These are phyloP conservation scores for Stercorarius parasiticus DNA, from an alignment of 2,113 vertebrate species.

Conservation along the genomic window DNA sequence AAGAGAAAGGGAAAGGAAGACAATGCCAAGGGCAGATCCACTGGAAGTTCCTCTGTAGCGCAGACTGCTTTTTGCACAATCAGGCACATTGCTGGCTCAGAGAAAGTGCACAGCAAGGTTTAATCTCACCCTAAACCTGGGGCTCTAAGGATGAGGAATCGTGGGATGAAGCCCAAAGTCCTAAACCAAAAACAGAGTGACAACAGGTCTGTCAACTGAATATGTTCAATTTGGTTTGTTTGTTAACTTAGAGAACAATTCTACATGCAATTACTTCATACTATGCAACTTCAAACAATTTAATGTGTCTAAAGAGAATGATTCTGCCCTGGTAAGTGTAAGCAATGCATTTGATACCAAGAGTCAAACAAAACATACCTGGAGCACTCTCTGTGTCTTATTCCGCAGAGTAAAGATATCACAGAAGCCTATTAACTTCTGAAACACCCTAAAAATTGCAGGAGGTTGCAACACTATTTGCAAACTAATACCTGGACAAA, in stretches of 20 bases:
- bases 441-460: background rate
- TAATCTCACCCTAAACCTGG: background rate
- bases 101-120: background rate
- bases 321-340: background rate
- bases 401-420: background rate
- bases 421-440: background rate
- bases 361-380: background rate
- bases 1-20: background rate
- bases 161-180: background rate
- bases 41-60: background rate
- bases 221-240: background rate
- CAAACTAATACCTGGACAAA: background rate
- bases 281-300: background rate
- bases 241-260: background rate
- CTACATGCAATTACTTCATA: background rate
- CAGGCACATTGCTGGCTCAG: background rate
- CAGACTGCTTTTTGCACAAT: background rate
- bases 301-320: background rate
- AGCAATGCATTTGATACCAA: background rate
- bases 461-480: background rate
- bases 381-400: background rate
- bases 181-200: background rate
- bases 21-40: background rate
- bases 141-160: background rate
- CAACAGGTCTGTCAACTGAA: background rate